Evolutionary conservation across 1,140 invertebrate genomes (phyloP), one percentile per base, ranked within the genome.

Genomic region (Drosophila sucinea): DNA sequence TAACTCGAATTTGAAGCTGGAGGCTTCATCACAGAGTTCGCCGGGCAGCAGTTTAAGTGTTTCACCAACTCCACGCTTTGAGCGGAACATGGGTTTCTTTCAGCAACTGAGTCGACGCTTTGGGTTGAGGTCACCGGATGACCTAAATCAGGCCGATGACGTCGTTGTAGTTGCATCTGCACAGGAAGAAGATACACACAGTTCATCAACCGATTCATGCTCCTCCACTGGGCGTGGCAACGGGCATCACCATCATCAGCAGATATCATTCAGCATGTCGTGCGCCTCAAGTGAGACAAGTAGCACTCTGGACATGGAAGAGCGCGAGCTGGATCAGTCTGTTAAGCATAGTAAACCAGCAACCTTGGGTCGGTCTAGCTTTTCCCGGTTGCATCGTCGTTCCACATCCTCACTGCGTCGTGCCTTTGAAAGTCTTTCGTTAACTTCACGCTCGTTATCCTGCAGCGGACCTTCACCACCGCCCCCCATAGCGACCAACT

Each of bases 321-420:
- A 85, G 71, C 85, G 69, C 62, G 60, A 87, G 29, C 32, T 32
- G 10, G 44, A 71, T 25, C 27, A 7, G 6, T 63, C 41, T 5
- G 1, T 47, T 10, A 86, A 91, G 17, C 74, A 27, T 6, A 27
- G 76, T 60, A 81, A 87, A 64, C 65, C 74, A 8, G 44, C 8
- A 29, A 60, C 6, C 33, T 10, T 73, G 17, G 70, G 71, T 58
- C 90, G 90, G 33, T 73, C 90, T 33, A 91, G 87, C 66, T 90
- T 91, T 66, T 93, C 93, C 65, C 93, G 95, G 83, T 90, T 95
- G 69, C 92, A 93, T 80, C 93, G 94, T n/a, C 94, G 94, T 29
- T 95, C 95, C 8, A 94, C 94, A 1, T 93, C 93, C 3, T 95
- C 94, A 7, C 91, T 96, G n/a, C 93, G 95, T n/a, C 94, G 94